A percentile compares a stretch with the other conserved stretches of the same genome.
Conservation (phyloP, 2,797 vertebrate species). For the Enteromius unitaeniatus region DNA sequence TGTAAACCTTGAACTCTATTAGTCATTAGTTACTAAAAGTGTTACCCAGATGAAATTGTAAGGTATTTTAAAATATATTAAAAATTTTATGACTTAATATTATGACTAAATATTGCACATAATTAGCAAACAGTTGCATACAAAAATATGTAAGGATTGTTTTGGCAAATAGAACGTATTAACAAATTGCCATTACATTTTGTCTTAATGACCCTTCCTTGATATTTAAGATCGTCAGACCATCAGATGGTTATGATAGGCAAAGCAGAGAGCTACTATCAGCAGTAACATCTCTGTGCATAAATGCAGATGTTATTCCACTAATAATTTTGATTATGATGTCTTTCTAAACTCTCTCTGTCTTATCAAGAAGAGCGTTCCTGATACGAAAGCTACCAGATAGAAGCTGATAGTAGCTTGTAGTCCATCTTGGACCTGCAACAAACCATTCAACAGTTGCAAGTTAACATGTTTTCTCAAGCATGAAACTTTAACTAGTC, state of each 20-base stretch:
- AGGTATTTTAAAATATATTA: background rate
- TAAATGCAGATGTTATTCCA: background rate
- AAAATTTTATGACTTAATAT: too few relatives aligned
- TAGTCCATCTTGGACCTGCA: background rate
- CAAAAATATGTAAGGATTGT: background rate
- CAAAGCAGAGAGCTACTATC: background rate
- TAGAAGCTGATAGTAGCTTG: background rate
- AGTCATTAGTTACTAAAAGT: background rate
- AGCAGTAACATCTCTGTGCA: too few relatives aligned
- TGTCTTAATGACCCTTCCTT: background rate
- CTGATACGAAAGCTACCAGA: background rate
- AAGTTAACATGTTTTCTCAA: background rate
- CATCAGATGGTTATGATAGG: background rate
- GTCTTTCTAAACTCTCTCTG: background rate
- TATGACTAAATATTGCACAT: background rate
- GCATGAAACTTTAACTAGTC: background rate
- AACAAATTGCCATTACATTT: background rate
- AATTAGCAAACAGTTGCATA: background rate
- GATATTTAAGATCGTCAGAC: background rate
- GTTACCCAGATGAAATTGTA: background rate
- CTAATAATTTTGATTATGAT: background rate
- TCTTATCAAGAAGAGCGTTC: background rate
- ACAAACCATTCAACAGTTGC: background rate
- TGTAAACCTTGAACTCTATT: background rate
- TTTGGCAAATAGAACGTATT: background rate